These are phyloP conservation scores for Rhagoletis zephyria DNA, from an alignment of 1,140 invertebrate species.

Conservation along the genomic window DNA sequence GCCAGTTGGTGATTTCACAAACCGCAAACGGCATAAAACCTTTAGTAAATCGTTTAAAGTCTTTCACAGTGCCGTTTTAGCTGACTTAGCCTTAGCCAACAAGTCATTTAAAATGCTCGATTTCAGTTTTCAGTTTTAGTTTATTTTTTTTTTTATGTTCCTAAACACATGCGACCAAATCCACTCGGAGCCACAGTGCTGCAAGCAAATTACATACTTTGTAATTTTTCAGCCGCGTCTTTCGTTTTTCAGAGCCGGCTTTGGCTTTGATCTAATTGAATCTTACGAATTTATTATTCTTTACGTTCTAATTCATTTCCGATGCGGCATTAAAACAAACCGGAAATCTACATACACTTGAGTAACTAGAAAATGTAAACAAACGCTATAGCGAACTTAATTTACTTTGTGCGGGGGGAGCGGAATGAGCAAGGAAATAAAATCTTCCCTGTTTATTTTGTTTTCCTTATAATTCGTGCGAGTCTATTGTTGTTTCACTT, in stretches of 20 bases:
- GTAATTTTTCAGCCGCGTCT: not conserved
- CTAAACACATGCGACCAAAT: no score
- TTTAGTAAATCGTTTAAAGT: not conserved
- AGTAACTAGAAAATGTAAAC: constrained; percentile 45
- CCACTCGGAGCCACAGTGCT: not conserved
- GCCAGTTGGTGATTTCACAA: not conserved
- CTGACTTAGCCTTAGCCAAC: not conserved
- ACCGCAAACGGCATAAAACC: not conserved
- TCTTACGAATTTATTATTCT: constrained; percentile 11
- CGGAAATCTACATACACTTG: constrained; percentile 32
- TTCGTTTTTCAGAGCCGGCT: not conserved
- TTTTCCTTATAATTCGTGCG: not conserved
- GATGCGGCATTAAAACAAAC: constrained; percentile 18
- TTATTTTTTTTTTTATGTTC: not conserved
- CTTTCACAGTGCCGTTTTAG: not conserved
- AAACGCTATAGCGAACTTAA: not conserved
- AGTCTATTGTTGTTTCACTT: not conserved
- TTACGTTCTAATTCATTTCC: constrained; percentile 27
- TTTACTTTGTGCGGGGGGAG: not conserved
- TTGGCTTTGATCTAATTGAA: not conserved
- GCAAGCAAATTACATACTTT: not conserved
- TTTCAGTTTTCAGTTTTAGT: not conserved
- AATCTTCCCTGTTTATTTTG: not conserved
- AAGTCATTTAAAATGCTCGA: not conserved
- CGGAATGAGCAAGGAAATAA: not conserved